Percentiles rank a stretch among this genome's conserved stretches.
Evolutionary conservation across 1,140 invertebrate genomes (phyloP).

Genomic region (Arctopsyche grandis): DNA sequence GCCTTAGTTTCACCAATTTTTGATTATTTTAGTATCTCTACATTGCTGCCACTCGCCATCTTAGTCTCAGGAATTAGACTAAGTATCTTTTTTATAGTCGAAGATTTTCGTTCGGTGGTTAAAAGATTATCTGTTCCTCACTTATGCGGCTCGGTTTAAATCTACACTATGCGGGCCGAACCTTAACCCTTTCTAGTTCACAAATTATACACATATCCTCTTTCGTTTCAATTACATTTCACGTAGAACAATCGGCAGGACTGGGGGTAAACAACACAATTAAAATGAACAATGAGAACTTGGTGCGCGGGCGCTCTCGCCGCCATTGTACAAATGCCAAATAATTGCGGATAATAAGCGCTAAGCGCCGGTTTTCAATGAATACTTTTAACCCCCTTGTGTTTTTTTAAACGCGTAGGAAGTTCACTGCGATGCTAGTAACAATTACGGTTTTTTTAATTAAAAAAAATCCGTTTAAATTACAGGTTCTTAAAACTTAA

Average conservation of each 20-base stretch:
- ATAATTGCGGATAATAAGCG: conserved; percentile 20
- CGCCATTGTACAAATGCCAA: conserved; percentile 6
- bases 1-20: too few relatives aligned
- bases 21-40: too few relatives aligned
- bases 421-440: background rate
- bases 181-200: background rate
- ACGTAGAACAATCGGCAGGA: background rate
- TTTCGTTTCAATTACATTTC: conserved; percentile 31
- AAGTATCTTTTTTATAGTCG: too few relatives aligned
- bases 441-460: background rate
- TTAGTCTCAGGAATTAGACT: too few relatives aligned
- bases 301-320: background rate
- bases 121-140: too few relatives aligned
- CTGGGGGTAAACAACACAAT: conserved; percentile 35
- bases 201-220: conserved; percentile 1
- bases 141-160: too few relatives aligned
- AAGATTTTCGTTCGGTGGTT: too few relatives aligned
- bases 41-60: too few relatives aligned
- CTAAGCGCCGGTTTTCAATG: background rate
- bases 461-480: background rate
- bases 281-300: conserved; percentile 32
- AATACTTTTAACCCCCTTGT: background rate
- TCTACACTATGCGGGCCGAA: background rate
- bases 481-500: background rate
- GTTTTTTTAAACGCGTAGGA: background rate